Conservation (phyloP, 2,113 vertebrate species). For the Nycticorax nycticorax region DNA sequence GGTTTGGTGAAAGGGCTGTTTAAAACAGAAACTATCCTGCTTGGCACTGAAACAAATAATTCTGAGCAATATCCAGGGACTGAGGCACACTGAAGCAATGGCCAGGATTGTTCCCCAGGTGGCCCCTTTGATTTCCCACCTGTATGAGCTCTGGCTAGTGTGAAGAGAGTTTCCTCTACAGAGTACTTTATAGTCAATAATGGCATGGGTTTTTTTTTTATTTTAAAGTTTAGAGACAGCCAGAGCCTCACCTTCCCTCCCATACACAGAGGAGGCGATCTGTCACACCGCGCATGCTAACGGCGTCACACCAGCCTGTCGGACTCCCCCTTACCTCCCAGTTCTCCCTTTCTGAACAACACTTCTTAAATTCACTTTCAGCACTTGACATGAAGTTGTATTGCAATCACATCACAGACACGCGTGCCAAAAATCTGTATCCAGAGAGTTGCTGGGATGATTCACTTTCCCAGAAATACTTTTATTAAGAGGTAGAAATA, state of each 20-base stretch:
- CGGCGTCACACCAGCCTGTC: not conserved
- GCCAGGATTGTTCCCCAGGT: not conserved
- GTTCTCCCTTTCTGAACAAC: not conserved
- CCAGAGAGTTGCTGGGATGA: not conserved
- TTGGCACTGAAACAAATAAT: not conserved
- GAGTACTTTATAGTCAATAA: not conserved
- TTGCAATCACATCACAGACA: not conserved
- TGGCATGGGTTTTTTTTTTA: not conserved
- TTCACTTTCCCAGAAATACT: not conserved
- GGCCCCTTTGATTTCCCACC: not conserved
- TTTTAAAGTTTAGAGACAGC: not conserved
- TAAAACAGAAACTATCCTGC: not conserved
- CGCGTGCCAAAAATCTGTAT: not conserved
- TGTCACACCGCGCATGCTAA: fast-evolving
- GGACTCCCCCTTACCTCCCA: not conserved
- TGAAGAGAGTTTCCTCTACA: not conserved
- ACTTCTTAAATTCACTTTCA: not conserved
- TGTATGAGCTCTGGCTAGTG: not conserved
- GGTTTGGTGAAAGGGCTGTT: not conserved
- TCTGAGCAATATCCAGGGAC: not conserved
- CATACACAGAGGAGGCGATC: not conserved
- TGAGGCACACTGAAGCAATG: not conserved
- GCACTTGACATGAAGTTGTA: not conserved
- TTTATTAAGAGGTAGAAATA: not conserved
- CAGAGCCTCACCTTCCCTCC: not conserved